Evolutionary conservation across 2,797 vertebrate species (phyloP), one percentile per base, ranked within the genome.

Genomic region (Brachyrhaphis roseni): DNA sequence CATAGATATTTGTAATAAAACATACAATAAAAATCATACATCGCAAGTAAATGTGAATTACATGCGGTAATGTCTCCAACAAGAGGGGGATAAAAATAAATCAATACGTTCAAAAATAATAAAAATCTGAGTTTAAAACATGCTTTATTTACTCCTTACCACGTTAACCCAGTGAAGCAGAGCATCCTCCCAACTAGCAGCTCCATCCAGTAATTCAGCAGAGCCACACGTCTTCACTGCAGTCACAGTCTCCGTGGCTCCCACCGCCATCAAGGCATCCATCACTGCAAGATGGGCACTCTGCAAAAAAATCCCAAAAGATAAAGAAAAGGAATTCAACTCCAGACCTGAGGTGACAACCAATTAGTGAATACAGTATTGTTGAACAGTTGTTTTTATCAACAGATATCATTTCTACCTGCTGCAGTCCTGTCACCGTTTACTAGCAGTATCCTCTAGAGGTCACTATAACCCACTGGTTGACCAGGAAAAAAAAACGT

Each of bases 251-350:
- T 97, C 97, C 82, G 96, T 94, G 85, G 96, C 96, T 77, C 95
- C 97, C 83, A 96, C 88, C 0, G 93, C 90, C 97, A 98, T 98
- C 90, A 98, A 92, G 51, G 96, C 95, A 70, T 98, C 97, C 0
- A 98, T 98, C 91, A 98, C 87, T 28, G 96, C 96, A 77, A 98
- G 92, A 92, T 98, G 97, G 80, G 97, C 96, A 82, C 94, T 96
- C 97, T 98, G 93, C 39, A 62, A 15, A 62, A 62, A 87, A 90
- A 91, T 86, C 84, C 89, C 45, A 91, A 84, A 76, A 78, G 49
- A 78, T 76, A 75, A 79, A 78, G 72, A 87, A 82, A 66, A 82
- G 34, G 28, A 77, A 82, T 4, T 68, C 77, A 79, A 53, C 53
- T 64, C 18, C 43, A 49, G 45, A 39, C 39, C 12, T 70, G 11